Evolutionary conservation across 2,113 vertebrate genomes (phyloP).

Genomic region (Hippolais icterina): DNA sequence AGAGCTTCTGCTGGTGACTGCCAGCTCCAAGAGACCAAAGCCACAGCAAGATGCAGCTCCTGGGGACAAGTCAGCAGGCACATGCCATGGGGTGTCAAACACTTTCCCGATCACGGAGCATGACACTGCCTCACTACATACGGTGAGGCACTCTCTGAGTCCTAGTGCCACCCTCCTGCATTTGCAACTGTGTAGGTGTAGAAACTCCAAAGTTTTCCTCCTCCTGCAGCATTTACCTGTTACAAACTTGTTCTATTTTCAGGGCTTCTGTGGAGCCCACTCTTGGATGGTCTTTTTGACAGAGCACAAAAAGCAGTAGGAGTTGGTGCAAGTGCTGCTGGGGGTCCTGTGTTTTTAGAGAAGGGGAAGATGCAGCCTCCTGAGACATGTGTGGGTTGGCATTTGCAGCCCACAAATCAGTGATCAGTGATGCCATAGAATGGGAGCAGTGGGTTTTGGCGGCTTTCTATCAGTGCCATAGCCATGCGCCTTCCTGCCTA

Average conservation of each 20-base stretch:
- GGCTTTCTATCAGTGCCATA: background rate
- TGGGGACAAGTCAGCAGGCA: background rate
- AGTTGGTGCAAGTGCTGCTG: conserved; percentile 65
- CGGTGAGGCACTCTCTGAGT: rapidly evolving
- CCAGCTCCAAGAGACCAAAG: background rate
- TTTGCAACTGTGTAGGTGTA: background rate
- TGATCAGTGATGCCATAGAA: background rate
- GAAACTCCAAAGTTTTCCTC: background rate
- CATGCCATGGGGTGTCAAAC: rapidly evolving
- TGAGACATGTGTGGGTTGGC: background rate
- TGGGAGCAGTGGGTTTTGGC: background rate
- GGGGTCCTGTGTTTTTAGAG: conserved; percentile 48
- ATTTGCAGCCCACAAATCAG: background rate
- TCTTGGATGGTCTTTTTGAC: conserved; percentile 26
- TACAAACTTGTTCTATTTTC: conserved; percentile 64
- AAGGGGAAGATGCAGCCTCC: conserved; percentile 38
- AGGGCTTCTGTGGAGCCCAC: background rate
- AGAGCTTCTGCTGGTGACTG: background rate
- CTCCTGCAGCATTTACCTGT: background rate
- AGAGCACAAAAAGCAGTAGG: conserved; percentile 23
- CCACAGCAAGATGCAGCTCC: background rate
- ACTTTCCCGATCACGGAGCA: background rate
- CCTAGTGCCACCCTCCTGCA: background rate
- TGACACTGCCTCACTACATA: rapidly evolving
- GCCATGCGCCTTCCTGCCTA: background rate